Evolutionary conservation across 2,888 invertebrate genomes (phyloP).

Genomic region (Drosophila planitibia): DNA sequence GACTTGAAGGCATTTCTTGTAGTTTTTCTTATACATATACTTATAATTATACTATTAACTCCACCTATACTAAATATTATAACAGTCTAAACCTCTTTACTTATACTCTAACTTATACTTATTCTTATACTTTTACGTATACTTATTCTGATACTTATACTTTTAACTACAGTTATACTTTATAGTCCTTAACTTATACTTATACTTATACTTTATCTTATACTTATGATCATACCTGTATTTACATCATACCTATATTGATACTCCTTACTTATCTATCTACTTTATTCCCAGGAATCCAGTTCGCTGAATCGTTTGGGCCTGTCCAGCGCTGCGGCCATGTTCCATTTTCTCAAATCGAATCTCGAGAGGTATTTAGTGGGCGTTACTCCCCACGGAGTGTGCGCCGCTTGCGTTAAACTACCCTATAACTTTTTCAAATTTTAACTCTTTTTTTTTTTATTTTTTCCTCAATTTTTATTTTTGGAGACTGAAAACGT

Average conservation of each 20-base stretch:
- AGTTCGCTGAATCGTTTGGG: conserved; percentile 89
- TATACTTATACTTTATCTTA: background rate
- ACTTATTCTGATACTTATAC: background rate
- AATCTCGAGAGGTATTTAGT: conserved; percentile 82
- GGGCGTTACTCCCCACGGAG: conserved; percentile 36
- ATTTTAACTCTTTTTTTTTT: conserved; percentile 4
- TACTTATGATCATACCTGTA: background rate
- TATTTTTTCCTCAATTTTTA: conserved; percentile 20
- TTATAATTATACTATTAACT: background rate
- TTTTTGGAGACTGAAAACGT: conserved; percentile 42
- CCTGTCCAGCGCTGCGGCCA: conserved; percentile 87
- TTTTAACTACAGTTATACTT: background rate
- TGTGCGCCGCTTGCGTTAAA: conserved; percentile 74
- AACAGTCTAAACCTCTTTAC: background rate
- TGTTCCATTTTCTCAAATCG: conserved; percentile 86
- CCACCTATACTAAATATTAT: background rate
- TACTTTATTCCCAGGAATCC: conserved; percentile 87
- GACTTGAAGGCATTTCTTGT: background rate
- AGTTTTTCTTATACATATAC: background rate
- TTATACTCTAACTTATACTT: background rate
- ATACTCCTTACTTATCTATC: background rate
- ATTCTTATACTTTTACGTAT: background rate
- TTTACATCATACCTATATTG: background rate
- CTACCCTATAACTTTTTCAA: conserved; percentile 16
- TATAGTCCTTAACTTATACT: background rate